Evolutionary conservation across 2,797 vertebrate genomes (phyloP).

Genomic region (Pangasius djambal): DNA sequence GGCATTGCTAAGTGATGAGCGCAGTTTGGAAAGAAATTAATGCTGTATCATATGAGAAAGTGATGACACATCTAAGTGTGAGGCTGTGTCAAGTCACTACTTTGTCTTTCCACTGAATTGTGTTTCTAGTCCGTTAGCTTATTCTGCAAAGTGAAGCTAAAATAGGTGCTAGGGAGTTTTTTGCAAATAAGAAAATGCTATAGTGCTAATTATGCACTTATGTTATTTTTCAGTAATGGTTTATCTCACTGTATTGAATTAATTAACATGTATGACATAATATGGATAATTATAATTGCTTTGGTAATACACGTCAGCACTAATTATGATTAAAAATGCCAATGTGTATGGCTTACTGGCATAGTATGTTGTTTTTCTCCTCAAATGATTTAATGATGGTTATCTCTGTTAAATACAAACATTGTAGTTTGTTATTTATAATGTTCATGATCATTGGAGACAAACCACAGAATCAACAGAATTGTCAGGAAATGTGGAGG

Average conservation of each 20-base stretch:
- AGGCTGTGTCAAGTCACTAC: neutral
- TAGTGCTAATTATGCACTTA: neutral
- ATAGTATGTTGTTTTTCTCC: neutral
- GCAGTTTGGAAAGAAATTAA: neutral
- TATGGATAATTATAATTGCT: neutral
- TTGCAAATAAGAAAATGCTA: neutral
- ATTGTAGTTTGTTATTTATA: conserved; percentile 1
- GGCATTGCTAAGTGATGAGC: neutral
- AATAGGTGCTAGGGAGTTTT: neutral
- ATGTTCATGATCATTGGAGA: neutral
- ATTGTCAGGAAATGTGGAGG: conserved; percentile 63
- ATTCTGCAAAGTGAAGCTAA: neutral
- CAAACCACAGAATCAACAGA: conserved; percentile 24
- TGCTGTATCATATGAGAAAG: neutral
- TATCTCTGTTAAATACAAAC: neutral
- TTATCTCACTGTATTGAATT: neutral
- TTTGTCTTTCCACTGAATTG: neutral
- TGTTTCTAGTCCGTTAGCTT: neutral
- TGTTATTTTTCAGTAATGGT: neutral
- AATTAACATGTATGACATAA: neutral
- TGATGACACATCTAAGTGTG: neutral
- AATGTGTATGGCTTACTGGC: neutral
- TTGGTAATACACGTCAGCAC: neutral
- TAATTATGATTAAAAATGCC: neutral
- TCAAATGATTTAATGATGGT: neutral